A percentile compares a stretch with the other conserved stretches of the same genome.
Evolutionary conservation across 2,113 vertebrate genomes (phyloP).

Genomic region (Nanger granti): DNA sequence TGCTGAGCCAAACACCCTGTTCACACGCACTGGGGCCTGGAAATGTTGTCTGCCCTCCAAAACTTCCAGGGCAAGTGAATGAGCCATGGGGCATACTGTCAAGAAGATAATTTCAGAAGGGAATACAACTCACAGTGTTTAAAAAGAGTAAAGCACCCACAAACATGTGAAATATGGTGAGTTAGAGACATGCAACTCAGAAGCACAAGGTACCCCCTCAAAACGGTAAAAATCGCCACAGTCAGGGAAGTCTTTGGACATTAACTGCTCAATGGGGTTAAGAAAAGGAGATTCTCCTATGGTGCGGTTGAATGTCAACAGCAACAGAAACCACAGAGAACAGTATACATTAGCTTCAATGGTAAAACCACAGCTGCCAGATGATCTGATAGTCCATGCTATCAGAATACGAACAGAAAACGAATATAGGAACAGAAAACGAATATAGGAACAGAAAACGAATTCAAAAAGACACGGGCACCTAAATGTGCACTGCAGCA

Average conservation of each 20-base stretch:
- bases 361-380: not conserved
- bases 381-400: not conserved
- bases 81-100: not conserved
- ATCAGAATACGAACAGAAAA: too few relatives aligned
- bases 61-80: not conserved
- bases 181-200: not conserved
- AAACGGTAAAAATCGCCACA: not conserved
- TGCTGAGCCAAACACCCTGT: not conserved
- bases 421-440: not conserved
- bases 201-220: not conserved
- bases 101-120: not conserved
- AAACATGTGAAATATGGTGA: not conserved
- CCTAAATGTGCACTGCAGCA: not conserved
- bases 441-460: not conserved
- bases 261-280: not conserved
- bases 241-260: not conserved
- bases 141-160: not conserved
- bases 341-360: not conserved
- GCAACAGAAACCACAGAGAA: not conserved
- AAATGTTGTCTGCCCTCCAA: not conserved
- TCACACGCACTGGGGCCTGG: not conserved
- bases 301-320: not conserved
- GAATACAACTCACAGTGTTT: not conserved
- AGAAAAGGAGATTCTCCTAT: not conserved
- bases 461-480: not conserved